Percentiles rank a stretch among this genome's conserved stretches.
These are phyloP conservation scores for Phrynocephalus guinanensis DNA, from an alignment of 2,797 vertebrate species.

Conservation along the genomic window DNA sequence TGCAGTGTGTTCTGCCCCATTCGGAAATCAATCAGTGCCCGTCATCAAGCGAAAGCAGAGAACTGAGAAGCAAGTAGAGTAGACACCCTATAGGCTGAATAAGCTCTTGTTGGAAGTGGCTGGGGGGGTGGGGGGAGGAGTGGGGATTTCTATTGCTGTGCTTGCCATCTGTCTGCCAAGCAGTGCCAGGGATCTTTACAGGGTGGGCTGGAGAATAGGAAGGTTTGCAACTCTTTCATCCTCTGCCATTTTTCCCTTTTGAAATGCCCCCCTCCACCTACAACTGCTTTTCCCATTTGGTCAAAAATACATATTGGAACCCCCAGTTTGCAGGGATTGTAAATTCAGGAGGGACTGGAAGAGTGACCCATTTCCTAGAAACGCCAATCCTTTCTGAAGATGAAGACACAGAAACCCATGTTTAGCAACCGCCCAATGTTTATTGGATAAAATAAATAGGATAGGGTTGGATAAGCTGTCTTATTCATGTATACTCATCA, in stretches of 20 bases:
- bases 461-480: background rate
- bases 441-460: too few relatives aligned
- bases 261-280: background rate
- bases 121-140: too few relatives aligned
- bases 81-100: background rate
- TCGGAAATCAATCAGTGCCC: background rate
- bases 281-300: background rate
- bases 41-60: background rate
- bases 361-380: background rate
- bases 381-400: background rate
- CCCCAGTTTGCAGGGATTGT: background rate
- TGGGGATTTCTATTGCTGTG: background rate
- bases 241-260: background rate
- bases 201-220: background rate
- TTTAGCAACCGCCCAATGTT: background rate
- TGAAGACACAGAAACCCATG: background rate
- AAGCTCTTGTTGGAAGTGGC: background rate
- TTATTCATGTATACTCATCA: background rate
- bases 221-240: background rate
- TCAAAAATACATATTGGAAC: background rate
- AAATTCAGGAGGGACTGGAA: background rate
- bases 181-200: background rate
- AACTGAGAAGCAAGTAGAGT: background rate
- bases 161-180: background rate
- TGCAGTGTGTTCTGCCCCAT: background rate